Conservation (phyloP, 2,888 invertebrate genomes). For the Ecliptopera silaceata region DNA sequence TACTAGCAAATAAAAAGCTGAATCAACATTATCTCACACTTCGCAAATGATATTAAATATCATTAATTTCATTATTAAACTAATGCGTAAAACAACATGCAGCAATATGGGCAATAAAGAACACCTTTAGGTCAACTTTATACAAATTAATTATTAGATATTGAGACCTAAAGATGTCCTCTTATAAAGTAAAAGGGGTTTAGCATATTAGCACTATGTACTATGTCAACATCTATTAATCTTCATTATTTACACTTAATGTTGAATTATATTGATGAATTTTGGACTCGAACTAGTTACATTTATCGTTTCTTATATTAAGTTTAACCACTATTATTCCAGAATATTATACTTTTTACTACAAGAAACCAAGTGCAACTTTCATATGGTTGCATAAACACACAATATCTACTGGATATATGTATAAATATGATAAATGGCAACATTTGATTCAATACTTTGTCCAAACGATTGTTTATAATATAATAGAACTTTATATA, state of each 20-base stretch:
- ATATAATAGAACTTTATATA: conserved; percentile 9
- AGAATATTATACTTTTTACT: conserved; percentile 39
- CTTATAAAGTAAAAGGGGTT: conserved; percentile 15
- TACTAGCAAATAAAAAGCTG: conserved; percentile 43
- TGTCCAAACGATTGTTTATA: conserved; percentile 48
- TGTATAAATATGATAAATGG: conserved; percentile 33
- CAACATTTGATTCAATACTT: conserved; percentile 54
- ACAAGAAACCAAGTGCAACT: conserved; percentile 42
- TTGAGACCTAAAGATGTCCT: conserved; percentile 25
- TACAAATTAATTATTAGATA: conserved; percentile 25
- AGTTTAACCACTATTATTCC: conserved; percentile 28
- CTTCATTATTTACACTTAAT: conserved; percentile 49
- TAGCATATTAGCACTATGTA: conserved; percentile 43
- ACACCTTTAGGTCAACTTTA: conserved; percentile 26
- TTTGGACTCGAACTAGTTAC: conserved; percentile 28
- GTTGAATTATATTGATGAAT: conserved; percentile 38
- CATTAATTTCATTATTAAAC: conserved; percentile 60
- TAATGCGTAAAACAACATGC: conserved; percentile 34
- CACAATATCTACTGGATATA: conserved; percentile 44
- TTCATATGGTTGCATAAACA: conserved; percentile 44
- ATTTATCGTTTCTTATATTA: conserved; percentile 34
- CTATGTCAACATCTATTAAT: conserved; percentile 44
- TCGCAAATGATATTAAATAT: conserved; percentile 75
- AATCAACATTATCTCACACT: conserved; percentile 58
- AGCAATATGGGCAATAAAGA: conserved; percentile 23